Percentiles rank a stretch among this genome's conserved stretches.
These are phyloP conservation scores for Mesocentrotus franciscanus DNA, from an alignment of 53 echinoderm and acorn worm genomes.

Conservation along the genomic window DNA sequence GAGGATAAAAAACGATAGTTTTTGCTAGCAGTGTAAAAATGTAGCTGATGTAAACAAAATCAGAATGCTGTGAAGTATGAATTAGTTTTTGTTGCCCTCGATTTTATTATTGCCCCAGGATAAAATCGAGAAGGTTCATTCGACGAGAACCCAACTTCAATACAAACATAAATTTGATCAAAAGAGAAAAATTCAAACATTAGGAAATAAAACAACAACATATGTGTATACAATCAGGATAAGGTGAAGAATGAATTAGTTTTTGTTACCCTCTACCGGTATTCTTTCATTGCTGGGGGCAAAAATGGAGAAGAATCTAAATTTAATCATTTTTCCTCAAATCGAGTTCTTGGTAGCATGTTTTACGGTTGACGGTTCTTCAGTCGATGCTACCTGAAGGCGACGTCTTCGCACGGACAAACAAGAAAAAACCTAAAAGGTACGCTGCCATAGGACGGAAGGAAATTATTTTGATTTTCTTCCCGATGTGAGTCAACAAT, in stretches of 20 bases:
- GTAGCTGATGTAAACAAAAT: neutral
- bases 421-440: neutral
- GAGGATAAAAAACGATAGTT: too few species aligned
- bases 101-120: neutral
- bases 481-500: conserved; percentile 20
- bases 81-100: conserved; percentile 9
- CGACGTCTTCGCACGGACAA: neutral
- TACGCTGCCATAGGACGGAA: neutral
- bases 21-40: too few species aligned
- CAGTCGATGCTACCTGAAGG: neutral
- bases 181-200: too few species aligned
- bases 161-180: too few species aligned
- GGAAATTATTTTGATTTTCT: conserved; percentile 40
- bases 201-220: too few species aligned
- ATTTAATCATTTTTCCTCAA: conserved; percentile 11
- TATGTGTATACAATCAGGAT: neutral
- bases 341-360: neutral
- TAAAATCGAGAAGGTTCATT: too few species aligned
- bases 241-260: neutral
- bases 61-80: neutral
- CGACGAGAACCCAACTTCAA: too few species aligned
- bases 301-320: neutral
- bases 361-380: neutral
- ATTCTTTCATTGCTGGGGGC: neutral
- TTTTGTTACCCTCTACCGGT: neutral